phyloP scores from a whole-genome alignment of 2,113 vertebrate species.

The Meriones unguiculatus region DNA sequence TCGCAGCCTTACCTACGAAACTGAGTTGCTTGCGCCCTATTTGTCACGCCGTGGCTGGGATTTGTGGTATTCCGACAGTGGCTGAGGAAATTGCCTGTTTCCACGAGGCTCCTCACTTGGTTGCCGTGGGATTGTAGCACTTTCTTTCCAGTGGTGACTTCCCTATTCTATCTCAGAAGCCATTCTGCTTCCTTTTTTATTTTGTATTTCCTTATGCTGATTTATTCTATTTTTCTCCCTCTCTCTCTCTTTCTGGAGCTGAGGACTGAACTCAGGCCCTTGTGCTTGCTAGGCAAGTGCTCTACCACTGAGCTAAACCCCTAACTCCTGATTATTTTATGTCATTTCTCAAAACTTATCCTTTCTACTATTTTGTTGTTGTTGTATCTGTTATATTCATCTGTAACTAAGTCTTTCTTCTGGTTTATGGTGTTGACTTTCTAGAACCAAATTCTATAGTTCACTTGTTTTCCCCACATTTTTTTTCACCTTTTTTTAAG shows the following conservation, averaged over 20 bases:
- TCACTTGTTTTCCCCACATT: not conserved
- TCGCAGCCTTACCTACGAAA: not conserved
- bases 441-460: not conserved
- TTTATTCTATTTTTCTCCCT: not conserved
- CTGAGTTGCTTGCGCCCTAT: not conserved
- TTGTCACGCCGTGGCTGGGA: not conserved
- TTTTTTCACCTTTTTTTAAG: not conserved
- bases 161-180: not conserved
- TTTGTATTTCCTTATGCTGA: constrained; percentile 10
- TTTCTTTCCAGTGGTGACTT: not conserved
- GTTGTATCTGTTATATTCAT: not conserved
- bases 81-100: constrained; percentile 10
- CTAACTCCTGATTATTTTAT: not conserved
- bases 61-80: not conserved
- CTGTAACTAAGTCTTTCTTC: not conserved
- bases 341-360: not conserved
- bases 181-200: constrained; percentile 32
- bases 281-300: not conserved
- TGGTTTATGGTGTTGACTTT: constrained; percentile 40
- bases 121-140: constrained; percentile 2
- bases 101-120: constrained; percentile 32
- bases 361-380: not conserved
- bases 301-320: not conserved
- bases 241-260: too few relatives aligned
- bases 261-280: not conserved